Percentiles rank a stretch among this genome's conserved stretches.
Evolutionary conservation across 1,140 invertebrate genomes (phyloP).

Genomic region (Drosophila kurseongensis): DNA sequence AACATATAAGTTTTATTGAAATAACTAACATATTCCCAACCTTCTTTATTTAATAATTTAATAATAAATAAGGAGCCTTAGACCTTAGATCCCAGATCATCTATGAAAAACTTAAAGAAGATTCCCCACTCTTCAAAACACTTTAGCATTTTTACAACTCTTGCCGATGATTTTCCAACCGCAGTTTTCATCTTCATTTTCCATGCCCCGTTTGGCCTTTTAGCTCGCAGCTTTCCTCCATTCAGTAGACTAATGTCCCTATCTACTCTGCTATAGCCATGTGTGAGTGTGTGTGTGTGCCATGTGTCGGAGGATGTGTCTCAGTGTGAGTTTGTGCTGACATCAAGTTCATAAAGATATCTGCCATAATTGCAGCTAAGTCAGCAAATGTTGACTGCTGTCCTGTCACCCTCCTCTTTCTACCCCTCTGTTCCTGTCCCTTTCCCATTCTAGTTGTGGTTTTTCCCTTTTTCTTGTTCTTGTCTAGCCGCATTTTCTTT

Average conservation of each 20-base stretch:
- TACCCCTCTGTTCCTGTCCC: background rate
- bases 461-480: conserved; percentile 1
- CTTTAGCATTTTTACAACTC: too few species aligned
- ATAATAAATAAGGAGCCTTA: too few species aligned
- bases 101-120: background rate
- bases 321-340: conserved; percentile 30
- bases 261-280: background rate
- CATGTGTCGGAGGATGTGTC: conserved; percentile 10
- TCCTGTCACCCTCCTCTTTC: background rate
- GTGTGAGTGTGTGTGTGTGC: conserved; percentile 3
- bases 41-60: too few species aligned
- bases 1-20: too few species aligned
- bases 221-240: conserved; percentile 1
- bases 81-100: background rate
- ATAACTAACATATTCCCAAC: too few species aligned
- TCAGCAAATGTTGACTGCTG: conserved; percentile 60
- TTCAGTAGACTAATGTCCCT: conserved; percentile 14
- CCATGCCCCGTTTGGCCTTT: conserved; percentile 23
- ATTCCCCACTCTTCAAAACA: background rate
- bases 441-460: conserved; percentile 1
- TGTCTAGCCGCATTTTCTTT: conserved; percentile 51
- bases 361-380: conserved; percentile 64
- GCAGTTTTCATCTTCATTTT: conserved; percentile 18
- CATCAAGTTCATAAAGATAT: conserved; percentile 74
- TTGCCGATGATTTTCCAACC: too few species aligned